phyloP scores from a whole-genome alignment of 2,797 vertebrate genomes.

The Corythornis leucogaster region DNA sequence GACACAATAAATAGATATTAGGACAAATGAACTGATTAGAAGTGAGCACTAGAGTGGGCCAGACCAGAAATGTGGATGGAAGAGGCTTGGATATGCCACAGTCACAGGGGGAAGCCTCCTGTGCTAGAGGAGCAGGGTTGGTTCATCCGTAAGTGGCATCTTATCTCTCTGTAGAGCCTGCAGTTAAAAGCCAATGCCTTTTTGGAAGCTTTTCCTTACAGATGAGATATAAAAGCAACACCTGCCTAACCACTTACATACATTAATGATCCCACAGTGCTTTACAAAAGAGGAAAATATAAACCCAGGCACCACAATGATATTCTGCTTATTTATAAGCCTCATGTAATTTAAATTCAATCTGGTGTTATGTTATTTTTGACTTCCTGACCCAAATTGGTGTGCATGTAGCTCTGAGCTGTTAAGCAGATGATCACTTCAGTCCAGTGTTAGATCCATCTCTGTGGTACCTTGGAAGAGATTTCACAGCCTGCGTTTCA shows the following conservation, averaged over 20 bases:
- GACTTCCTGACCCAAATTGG: conserved; percentile 39
- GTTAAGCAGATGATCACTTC: conserved; percentile 27
- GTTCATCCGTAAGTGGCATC: background rate
- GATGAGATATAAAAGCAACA: conserved; percentile 8
- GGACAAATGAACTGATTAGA: background rate
- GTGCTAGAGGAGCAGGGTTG: background rate
- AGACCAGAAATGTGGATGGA: background rate
- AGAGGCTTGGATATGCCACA: background rate
- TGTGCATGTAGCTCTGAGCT: conserved; percentile 21
- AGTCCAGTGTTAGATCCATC: background rate
- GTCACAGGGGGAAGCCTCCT: background rate
- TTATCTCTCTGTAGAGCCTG: background rate
- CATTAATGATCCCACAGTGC: background rate
- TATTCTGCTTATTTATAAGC: conserved; percentile 7
- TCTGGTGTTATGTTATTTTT: conserved; percentile 36
- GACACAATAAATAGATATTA: background rate
- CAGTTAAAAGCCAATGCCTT: conserved; percentile 16
- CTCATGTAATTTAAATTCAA: conserved; percentile 16
- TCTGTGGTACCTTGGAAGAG: conserved; percentile 28
- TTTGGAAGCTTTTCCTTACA: conserved; percentile 33
- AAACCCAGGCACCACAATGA: conserved; percentile 1
- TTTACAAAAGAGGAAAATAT: conserved; percentile 43
- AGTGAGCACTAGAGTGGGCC: background rate
- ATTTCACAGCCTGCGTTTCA: background rate
- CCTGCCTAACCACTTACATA: conserved; percentile 37